Base-by-base conservation (phyloP, 2,888 invertebrate species). In the Silvanus unidentatus region DNA sequence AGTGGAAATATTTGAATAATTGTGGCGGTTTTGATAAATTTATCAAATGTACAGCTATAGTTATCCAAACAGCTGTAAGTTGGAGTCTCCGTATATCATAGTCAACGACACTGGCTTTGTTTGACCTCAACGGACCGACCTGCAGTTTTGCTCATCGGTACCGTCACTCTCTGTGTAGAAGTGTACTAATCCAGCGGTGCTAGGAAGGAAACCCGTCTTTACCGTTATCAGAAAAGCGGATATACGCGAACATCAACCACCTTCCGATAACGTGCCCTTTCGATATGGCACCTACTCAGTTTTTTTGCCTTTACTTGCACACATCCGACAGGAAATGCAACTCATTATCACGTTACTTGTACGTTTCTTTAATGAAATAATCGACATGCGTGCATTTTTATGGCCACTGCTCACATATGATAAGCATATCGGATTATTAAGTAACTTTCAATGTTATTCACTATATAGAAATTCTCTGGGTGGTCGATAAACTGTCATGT, bases 201-300 rank as follows among this genome's bases (percentile, higher is more conserved):
- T 52, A 54, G 54, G 55, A 56, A 53, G 56, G 56, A 56, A 54
- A 56, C 56, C 52, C 54, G 56, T 54, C 53, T 53, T 51, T 56
- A 56, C 54, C 56, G 56, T 56, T 56, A 56, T 47, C 54, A 49
- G 34, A 53, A 53, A 45, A n/a, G n/a, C 51, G 54, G 54, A 56
- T 56, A 43, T 47, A 49, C 45, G 47, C 37, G 16, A 4, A 32
- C 32, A 32, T 22, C 22, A 22, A 22, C 22, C 22, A 22, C 22
- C 32, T 32, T 32, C 37, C n/a, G 16, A 37, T 16, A 37, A 9
- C 32, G 32, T 32, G 10, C 9, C 14, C 37, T 37, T 9, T n/a
- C 13, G 14, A 37, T 37, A 37, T 37, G 37, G 15, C 37, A 37
- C 37, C 14, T 11, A 37, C 11, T 35, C 28, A 10, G 10, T 28